phyloP scores from a whole-genome alignment of 2,888 invertebrate genomes.

The Cheilosia urbana region DNA sequence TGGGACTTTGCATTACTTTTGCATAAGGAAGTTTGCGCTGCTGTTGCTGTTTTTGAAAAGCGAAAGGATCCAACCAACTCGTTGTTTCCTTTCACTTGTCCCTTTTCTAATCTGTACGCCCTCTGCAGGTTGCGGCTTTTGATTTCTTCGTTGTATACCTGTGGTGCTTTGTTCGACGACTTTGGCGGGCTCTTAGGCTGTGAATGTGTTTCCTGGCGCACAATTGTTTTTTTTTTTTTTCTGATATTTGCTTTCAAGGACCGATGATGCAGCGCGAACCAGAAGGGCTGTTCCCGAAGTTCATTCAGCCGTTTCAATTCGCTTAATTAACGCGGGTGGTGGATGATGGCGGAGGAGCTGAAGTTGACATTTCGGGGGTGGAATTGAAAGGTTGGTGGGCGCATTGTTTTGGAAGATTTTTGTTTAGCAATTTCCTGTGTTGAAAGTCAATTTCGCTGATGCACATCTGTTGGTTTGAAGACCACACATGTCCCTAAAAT shows the following conservation, averaged over 20 bases:
- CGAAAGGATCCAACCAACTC: conserved; percentile 46
- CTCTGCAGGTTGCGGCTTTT: background rate
- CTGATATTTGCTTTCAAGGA: conserved; percentile 47
- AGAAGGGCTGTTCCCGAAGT: conserved; percentile 27
- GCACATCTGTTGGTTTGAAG: conserved; percentile 40
- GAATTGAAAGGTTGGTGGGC: conserved; percentile 13
- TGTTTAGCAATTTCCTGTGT: conserved; percentile 39
- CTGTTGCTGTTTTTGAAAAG: conserved; percentile 43
- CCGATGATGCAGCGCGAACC: conserved; percentile 8
- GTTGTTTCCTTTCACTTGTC: conserved; percentile 24
- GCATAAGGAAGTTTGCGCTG: conserved; percentile 37
- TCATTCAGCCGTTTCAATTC: conserved; percentile 64
- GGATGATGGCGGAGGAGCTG: background rate
- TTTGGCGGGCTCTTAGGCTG: conserved; percentile 5
- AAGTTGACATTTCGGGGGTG: conserved; percentile 62
- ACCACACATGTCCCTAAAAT: conserved; percentile 19
- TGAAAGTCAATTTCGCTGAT: conserved; percentile 5
- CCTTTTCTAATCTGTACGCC: conserved; percentile 53
- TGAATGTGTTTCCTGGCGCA: conserved; percentile 37
- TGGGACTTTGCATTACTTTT: conserved; percentile 62
- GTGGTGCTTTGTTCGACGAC: conserved; percentile 55
- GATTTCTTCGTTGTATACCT: conserved; percentile 51
- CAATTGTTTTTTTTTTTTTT: conserved; percentile 46
- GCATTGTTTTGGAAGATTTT: conserved; percentile 11
- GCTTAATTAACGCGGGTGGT: conserved; percentile 66